A percentile compares a stretch with the other conserved stretches of the same genome.
Evolutionary conservation across 92 coral and sea anemone species (phyloP).

Genomic region (Nematostella vectensis): DNA sequence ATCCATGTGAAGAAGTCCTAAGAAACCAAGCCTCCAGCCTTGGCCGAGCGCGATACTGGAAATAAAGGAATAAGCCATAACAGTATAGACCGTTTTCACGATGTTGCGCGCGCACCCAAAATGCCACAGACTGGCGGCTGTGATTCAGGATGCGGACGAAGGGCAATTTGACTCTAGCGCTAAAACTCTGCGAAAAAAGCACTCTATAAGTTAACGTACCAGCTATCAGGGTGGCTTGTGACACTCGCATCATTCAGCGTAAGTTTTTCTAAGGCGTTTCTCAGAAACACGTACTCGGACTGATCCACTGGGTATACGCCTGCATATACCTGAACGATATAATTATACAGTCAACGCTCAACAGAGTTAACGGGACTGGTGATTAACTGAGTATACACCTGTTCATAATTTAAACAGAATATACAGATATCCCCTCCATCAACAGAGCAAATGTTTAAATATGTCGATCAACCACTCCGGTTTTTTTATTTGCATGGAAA

Average conservation of each 20-base stretch:
- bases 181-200: not conserved
- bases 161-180: too few relatives aligned
- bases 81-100: too few relatives aligned
- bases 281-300: conserved; percentile 69
- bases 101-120: too few relatives aligned
- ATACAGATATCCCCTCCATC: not conserved
- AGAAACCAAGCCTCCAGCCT: conserved; percentile 96
- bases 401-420: not conserved
- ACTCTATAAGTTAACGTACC: conserved; percentile 54
- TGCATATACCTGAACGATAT: conserved; percentile 72
- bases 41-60: conserved; percentile 84
- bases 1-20: conserved; percentile 96
- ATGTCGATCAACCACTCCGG: too few relatives aligned
- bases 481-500: too few relatives aligned
- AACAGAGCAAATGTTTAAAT: too few relatives aligned
- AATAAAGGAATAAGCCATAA: not conserved
- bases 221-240: conserved; percentile 76
- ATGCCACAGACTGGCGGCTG: not conserved
- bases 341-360: conserved; percentile 3
- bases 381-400: not conserved
- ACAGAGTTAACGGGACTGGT: not conserved
- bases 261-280: conserved; percentile 89
- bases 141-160: too few relatives aligned
- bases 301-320: conserved; percentile 96
- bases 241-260: conserved; percentile 94